phyloP scores from a whole-genome alignment of 2,888 invertebrate genomes.

The Drosophila lacicola region DNA sequence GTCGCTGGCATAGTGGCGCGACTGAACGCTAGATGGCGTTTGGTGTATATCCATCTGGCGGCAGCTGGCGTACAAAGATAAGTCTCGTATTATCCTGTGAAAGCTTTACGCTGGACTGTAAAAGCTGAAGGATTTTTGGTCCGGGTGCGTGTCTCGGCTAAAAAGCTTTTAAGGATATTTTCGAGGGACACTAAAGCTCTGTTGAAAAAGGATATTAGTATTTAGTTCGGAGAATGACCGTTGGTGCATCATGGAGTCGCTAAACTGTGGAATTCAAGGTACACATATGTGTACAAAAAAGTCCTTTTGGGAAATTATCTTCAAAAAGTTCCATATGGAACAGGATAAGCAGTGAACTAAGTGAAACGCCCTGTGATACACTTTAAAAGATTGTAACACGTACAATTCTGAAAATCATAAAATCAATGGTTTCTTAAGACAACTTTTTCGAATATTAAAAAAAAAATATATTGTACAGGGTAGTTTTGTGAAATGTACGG shows the following conservation, averaged over 20 bases:
- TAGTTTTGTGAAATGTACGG: too few species aligned
- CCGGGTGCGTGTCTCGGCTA: slow-evolving; percentile 19
- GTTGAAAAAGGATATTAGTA: background rate
- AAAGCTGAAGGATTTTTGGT: background rate
- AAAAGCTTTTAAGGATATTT: slow-evolving; percentile 17
- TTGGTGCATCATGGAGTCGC: too few species aligned
- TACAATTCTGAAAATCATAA: too few species aligned
- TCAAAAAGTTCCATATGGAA: too few species aligned
- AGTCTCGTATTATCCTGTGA: slow-evolving; percentile 23
- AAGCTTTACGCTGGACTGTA: background rate
- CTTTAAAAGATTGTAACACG: too few species aligned
- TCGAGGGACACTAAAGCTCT: background rate
- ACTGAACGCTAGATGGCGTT: slow-evolving; percentile 43
- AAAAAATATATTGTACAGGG: too few species aligned
- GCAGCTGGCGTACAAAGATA: background rate
- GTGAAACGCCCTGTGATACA: background rate
- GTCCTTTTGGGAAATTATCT: slow-evolving; percentile 7
- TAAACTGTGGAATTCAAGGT: background rate
- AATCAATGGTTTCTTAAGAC: too few species aligned
- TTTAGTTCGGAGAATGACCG: background rate
- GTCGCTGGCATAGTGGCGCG: slow-evolving; percentile 17
- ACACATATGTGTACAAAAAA: background rate
- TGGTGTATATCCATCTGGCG: slow-evolving; percentile 17
- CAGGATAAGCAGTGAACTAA: background rate
- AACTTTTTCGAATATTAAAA: too few species aligned